Percentiles rank a stretch among this genome's conserved stretches.
Conservation (phyloP, 1,140 invertebrate genomes). For the Drosophila quadrilineata region DNA sequence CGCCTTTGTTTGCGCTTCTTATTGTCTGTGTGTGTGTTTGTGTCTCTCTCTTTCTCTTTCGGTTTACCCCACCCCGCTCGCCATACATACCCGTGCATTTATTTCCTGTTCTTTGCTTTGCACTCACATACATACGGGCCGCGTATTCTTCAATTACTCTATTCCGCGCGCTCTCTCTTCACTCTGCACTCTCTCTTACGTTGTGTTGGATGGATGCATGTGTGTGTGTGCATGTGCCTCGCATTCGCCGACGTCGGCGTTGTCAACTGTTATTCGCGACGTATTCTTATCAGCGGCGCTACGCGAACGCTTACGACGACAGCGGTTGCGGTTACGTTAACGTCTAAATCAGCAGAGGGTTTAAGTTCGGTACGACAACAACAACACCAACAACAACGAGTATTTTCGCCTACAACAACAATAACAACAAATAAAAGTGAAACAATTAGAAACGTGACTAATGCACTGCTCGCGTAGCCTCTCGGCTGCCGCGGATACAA, state of each 20-base stretch:
- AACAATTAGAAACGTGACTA: slow-evolving; percentile 54
- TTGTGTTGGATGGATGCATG: slow-evolving; percentile 16
- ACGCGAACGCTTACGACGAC: too few relatives aligned
- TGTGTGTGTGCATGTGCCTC: slow-evolving; percentile 1
- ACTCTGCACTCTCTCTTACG: too few relatives aligned
- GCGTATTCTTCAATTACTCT: too few relatives aligned
- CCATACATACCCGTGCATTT: slow-evolving; percentile 38
- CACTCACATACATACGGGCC: neutral
- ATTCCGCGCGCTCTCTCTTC: too few relatives aligned
- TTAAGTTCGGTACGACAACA: slow-evolving; percentile 10
- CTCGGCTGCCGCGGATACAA: slow-evolving; percentile 76
- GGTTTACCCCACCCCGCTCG: neutral
- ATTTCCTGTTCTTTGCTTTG: slow-evolving; percentile 30
- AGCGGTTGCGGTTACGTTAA: slow-evolving; percentile 3
- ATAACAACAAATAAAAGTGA: slow-evolving; percentile 24
- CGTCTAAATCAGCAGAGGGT: neutral
- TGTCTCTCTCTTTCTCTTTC: neutral
- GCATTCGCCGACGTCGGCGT: neutral
- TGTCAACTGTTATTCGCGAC: slow-evolving; percentile 30
- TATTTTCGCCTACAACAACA: slow-evolving; percentile 9
- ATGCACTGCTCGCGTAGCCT: slow-evolving; percentile 76
- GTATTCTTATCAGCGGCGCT: slow-evolving; percentile 33
- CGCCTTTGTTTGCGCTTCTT: slow-evolving; percentile 31
- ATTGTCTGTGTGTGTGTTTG: slow-evolving; percentile 2
- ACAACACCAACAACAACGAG: slow-evolving; percentile 9